Percentiles rank a stretch among this genome's conserved stretches.
Evolutionary conservation across 2,797 vertebrate genomes (phyloP).

Genomic region (Anguilla marmorata): DNA sequence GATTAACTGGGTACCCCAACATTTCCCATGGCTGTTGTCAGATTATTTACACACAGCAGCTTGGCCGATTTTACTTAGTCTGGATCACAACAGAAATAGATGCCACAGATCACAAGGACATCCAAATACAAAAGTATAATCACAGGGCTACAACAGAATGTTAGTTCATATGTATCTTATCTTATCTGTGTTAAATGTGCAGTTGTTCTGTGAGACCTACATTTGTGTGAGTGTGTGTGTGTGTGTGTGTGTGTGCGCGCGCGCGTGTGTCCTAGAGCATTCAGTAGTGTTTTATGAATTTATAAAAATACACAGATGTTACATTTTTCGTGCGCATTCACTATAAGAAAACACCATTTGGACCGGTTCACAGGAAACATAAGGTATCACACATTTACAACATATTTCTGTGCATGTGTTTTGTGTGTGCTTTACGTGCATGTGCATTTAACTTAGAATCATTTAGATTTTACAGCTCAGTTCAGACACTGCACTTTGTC

Average conservation of each 20-base stretch:
- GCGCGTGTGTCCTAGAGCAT: neutral
- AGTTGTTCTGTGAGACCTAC: neutral
- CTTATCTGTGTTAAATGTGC: neutral
- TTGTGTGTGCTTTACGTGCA: conserved; percentile 13
- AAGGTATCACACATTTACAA: neutral
- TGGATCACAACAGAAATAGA: too few relatives aligned
- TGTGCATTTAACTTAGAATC: conserved; percentile 29
- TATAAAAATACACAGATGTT: neutral
- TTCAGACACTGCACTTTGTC: conserved; percentile 71
- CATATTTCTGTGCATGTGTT: neutral
- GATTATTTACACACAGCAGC: neutral
- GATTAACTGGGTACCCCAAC: neutral
- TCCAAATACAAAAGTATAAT: neutral
- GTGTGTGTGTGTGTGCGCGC: neutral
- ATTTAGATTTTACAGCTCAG: conserved; percentile 54
- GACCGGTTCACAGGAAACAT: neutral
- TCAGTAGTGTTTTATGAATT: neutral
- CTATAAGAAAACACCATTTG: neutral
- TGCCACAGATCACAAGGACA: neutral
- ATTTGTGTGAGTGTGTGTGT: neutral
- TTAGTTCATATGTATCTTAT: neutral
- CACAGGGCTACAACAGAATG: neutral
- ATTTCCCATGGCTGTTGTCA: neutral
- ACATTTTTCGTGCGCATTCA: neutral
- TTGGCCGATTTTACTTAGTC: neutral